Conservation (phyloP, 1,140 invertebrate genomes). For the Subanguina moxae region DNA sequence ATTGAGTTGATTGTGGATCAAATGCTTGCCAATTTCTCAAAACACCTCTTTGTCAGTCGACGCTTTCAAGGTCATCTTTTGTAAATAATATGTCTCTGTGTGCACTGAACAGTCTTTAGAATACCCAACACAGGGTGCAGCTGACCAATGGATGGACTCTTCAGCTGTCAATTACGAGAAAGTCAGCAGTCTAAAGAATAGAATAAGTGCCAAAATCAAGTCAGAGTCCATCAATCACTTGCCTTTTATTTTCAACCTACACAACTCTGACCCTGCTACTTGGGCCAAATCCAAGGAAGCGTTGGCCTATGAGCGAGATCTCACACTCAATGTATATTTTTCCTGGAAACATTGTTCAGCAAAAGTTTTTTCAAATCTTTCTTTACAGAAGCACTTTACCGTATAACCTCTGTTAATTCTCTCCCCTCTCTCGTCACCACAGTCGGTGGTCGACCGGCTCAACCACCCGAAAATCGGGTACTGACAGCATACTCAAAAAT, state of each 20-base stretch:
- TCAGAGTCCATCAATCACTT: conserved; percentile 15
- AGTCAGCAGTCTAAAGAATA: conserved; percentile 27
- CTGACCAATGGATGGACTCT: conserved; percentile 29
- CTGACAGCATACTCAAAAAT: too few relatives aligned
- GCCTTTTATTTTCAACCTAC: conserved; percentile 25
- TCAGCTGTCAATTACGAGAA: conserved; percentile 16
- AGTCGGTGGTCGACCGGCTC: too few relatives aligned
- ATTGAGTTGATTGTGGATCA: conserved; percentile 27
- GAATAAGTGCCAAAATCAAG: conserved; percentile 14
- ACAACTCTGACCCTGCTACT: conserved; percentile 16
- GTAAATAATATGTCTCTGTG: neutral
- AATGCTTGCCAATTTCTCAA: conserved; percentile 19
- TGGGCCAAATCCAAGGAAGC: conserved; percentile 29
- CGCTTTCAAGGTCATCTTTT: conserved; percentile 36
- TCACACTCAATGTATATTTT: conserved; percentile 22
- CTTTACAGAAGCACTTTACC: too few relatives aligned
- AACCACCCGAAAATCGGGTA: too few relatives aligned
- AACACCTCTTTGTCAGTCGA: conserved; percentile 34
- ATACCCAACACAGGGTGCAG: conserved; percentile 22
- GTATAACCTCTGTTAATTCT: too few relatives aligned
- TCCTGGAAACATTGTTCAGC: neutral
- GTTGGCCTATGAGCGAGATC: conserved; percentile 32
- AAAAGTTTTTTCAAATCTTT: neutral
- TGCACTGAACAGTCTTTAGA: conserved; percentile 11
- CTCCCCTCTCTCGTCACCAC: too few relatives aligned